Evolutionary conservation across 2,888 invertebrate species (phyloP), one percentile per base, ranked within the genome.

Genomic region (Gortyna flavago): DNA sequence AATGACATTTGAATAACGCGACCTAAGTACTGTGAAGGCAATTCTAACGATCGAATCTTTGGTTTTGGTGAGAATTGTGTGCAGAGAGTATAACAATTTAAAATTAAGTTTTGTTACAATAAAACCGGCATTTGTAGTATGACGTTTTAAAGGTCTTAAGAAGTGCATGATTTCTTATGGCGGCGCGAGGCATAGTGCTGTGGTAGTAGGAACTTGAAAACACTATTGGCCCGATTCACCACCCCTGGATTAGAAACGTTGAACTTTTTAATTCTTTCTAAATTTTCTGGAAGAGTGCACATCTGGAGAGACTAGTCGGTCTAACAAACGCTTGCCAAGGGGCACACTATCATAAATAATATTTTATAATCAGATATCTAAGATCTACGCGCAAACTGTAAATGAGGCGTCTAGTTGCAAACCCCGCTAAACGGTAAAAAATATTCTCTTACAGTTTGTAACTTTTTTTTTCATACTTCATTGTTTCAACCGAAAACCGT

Each of bases 181-280:
- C 83, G 84, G 84, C 84, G 84, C 84, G 78, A 77, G 81, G 84
- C 84, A 81, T 78, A 64, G 65, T 72, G 51, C 57, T 29, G 51
- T 41, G 41, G 44, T 59, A 32, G 2, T 9, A 44, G 59, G 70
- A 41, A 74, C 13, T n/a, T 48, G 21, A 32, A 29, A 35, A 74
- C 35, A 44, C 29, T 25, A 29, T 21, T 18, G 29, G 29, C n/a
- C 9, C 1, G 6, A 4, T 25, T 71, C 25, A 41, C 25, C 32
- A 32, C 44, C 32, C 38, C 16, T 44, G 8, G 32, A 44, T 67
- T n/a, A 66, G 13, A 64, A 13, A 9, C n/a, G 8, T 44, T 64
- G 44, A 72, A 64, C 18, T n/a, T 41, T 41, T 41, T 8, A 11
- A 41, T 41, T 41, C 0, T 41, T 41, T 11, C 41, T 11, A 9